phyloP scores from a whole-genome alignment of 1,140 invertebrate species.

The Drosophila guanche region DNA sequence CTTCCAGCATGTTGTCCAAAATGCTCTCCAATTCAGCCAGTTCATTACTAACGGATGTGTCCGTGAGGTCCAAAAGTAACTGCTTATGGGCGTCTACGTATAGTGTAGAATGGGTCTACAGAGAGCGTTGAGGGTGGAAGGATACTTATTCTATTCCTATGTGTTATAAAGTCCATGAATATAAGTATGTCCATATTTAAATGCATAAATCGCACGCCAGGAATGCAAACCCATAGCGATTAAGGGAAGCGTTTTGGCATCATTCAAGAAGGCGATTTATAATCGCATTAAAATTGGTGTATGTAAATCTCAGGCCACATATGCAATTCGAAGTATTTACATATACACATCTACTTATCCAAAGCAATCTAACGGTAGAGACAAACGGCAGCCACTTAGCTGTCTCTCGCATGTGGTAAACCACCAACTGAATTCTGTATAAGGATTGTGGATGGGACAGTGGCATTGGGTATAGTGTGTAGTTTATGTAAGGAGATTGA shows the following conservation, averaged over 20 bases:
- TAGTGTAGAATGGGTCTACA: too few relatives aligned
- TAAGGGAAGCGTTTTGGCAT: constrained; percentile 38
- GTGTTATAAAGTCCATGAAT: too few relatives aligned
- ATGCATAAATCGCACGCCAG: constrained; percentile 20
- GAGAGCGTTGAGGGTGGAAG: too few relatives aligned
- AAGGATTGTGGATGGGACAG: constrained; percentile 4
- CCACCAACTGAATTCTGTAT: constrained; percentile 67
- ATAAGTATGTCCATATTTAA: too few relatives aligned
- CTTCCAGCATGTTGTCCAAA: constrained; percentile 86
- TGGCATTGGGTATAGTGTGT: too few relatives aligned
- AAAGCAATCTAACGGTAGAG: constrained; percentile 50
- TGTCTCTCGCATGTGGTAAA: constrained; percentile 81
- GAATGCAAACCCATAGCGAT: constrained; percentile 7
- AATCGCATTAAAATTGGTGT: constrained; percentile 63
- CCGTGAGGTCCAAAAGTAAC: constrained; percentile 88
- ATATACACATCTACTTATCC: neutral
- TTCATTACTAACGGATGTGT: constrained; percentile 89
- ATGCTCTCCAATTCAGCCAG: constrained; percentile 89
- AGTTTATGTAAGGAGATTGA: neutral
- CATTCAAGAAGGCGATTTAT: constrained; percentile 63
- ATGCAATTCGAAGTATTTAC: neutral
- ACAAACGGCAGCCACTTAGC: constrained; percentile 79
- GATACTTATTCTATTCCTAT: too few relatives aligned
- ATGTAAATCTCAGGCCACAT: constrained; percentile 54
- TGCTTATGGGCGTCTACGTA: constrained; percentile 40